Base-by-base conservation (phyloP, 2,888 invertebrate genomes). In the Stenolophus ochropezus region DNA sequence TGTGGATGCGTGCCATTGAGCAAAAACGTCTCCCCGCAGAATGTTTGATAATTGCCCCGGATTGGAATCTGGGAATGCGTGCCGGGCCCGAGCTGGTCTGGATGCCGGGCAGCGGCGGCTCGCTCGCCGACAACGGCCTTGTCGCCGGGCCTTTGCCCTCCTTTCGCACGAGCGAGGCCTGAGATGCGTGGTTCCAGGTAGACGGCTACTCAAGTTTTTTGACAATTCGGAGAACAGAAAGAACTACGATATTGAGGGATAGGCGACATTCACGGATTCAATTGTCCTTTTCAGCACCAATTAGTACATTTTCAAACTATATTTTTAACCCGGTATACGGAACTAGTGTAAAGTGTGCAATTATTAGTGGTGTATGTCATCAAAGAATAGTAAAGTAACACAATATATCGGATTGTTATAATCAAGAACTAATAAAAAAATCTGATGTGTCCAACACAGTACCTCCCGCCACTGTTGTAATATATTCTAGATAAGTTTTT, bases 61-160 rank as follows among this genome's bases (percentile, higher is more conserved):
- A 16, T 61, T 4, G 25, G 61, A 61, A 25, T 61, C 11, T 33
- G 6, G 18, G 14, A 25, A 27, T 69, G 65, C 33, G 65, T 69
- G 33, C 25, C 25, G 18, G 6, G 58, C n/a, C n/a, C 21, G 21
- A 58, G 58, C 33, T 8, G 16, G 65, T 20, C 33, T 14, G 14
- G n/a, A 4, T 16, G 23, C 25, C 61, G 8, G 27, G 14, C 27
- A 1, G 14, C 8, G 33, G 18, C 65, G 27, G 61, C 56, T 58
- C 18, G 20, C 11, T 58, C 20, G 1, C 21, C 20, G 20, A 16
- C 21, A 3, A 27, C 65, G 65, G 65, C 65, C 65, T 69, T 69
- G 65, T 69, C 65, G 27, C 33, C 65, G 33, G 65, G 65, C 27
- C 65, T 69, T 69, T 69, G 65, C 65, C 33, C 65, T 33, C 27